These are phyloP conservation scores for Rattus rattus DNA, from an alignment of 2,113 vertebrate species.

Conservation along the genomic window DNA sequence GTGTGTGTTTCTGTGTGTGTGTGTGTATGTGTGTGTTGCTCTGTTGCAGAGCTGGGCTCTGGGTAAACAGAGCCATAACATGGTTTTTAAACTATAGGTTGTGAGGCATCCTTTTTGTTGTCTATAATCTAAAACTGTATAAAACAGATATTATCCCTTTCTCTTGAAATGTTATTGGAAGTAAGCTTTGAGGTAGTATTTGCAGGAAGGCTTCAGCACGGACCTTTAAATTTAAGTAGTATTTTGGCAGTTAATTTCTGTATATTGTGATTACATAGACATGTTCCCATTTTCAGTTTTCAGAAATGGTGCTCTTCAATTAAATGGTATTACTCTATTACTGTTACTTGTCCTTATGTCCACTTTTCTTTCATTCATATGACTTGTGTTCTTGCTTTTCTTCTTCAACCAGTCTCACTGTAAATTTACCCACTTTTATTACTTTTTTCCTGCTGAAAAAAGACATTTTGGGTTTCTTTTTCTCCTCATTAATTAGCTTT, in stretches of 20 bases:
- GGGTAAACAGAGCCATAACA: background rate
- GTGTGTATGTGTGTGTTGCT: background rate
- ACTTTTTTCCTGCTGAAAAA: background rate
- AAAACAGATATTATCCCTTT: background rate
- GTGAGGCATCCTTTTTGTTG: background rate
- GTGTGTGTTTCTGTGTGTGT: too few relatives aligned
- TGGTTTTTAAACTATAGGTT: background rate
- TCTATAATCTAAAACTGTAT: background rate
- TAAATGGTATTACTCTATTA: background rate
- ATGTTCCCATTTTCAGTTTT: constrained; percentile 18
- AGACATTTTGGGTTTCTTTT: background rate
- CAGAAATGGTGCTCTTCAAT: background rate
- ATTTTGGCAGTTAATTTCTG: background rate
- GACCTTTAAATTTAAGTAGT: background rate
- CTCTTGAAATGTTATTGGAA: constrained; percentile 5
- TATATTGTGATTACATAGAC: background rate
- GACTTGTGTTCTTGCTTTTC: background rate
- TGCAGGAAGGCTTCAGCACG: background rate
- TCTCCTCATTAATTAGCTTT: constrained; percentile 1
- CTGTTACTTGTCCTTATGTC: background rate
- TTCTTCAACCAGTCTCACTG: background rate
- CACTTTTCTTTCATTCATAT: background rate
- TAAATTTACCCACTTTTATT: background rate
- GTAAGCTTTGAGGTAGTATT: background rate
- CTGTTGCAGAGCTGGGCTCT: background rate